Evolutionary conservation across 2,888 invertebrate genomes (phyloP).

Genomic region (Drosophila koepferae): DNA sequence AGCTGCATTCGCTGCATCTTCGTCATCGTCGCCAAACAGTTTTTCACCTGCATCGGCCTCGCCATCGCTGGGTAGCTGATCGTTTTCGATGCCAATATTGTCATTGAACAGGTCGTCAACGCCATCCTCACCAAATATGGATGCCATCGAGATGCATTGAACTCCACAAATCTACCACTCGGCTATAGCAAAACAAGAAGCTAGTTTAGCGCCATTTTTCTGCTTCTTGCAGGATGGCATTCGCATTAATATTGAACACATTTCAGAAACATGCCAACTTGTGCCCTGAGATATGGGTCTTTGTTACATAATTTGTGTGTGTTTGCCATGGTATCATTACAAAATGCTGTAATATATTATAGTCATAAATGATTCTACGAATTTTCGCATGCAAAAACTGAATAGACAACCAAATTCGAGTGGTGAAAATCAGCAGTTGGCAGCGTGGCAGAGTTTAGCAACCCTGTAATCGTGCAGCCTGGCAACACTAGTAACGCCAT

Average conservation of each 20-base stretch:
- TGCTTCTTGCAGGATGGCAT: slow-evolving; percentile 45
- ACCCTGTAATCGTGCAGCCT: slow-evolving; percentile 57
- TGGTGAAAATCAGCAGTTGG: slow-evolving; percentile 45
- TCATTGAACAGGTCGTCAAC: slow-evolving; percentile 81
- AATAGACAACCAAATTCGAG: not conserved
- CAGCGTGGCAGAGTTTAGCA: slow-evolving; percentile 58
- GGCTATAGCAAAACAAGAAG: slow-evolving; percentile 29
- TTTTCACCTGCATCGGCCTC: slow-evolving; percentile 83
- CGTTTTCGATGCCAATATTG: slow-evolving; percentile 66
- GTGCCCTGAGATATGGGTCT: not conserved
- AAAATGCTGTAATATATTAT: not conserved
- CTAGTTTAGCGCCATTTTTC: slow-evolving; percentile 68
- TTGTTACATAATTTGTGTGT: slow-evolving; percentile 52
- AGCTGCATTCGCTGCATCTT: slow-evolving; percentile 82
- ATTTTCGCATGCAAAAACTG: not conserved
- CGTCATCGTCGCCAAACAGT: slow-evolving; percentile 81
- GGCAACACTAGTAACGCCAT: slow-evolving; percentile 73
- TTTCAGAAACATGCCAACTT: slow-evolving; percentile 46
- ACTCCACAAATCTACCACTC: slow-evolving; percentile 35
- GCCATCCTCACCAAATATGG: slow-evolving; percentile 80
- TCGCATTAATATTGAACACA: slow-evolving; percentile 28
- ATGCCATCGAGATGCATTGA: slow-evolving; percentile 61
- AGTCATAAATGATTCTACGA: not conserved
- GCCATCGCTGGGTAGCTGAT: slow-evolving; percentile 85
- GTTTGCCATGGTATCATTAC: not conserved